Evolutionary conservation across 2,113 vertebrate genomes (phyloP).

Genomic region (Canis aureus): DNA sequence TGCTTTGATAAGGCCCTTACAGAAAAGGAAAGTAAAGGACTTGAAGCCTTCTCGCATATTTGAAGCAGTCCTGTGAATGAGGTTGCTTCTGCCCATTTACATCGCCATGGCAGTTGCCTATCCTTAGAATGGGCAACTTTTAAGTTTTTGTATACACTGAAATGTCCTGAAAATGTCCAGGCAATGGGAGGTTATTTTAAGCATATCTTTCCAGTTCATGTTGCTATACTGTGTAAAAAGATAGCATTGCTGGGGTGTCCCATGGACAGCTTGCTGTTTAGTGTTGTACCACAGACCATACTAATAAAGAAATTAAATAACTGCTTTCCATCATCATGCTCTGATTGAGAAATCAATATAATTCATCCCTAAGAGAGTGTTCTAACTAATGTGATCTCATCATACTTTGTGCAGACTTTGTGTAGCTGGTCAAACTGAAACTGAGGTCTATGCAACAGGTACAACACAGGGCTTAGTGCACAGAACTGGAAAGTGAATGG

Average conservation of each 20-base stretch:
- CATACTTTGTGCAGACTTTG: background rate
- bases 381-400: conserved; percentile 56
- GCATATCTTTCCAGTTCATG: background rate
- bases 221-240: background rate
- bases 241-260: background rate
- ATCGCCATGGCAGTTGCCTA: accelerated
- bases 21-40: background rate
- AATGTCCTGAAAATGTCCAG: background rate
- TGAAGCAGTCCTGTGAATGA: background rate
- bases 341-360: conserved; percentile 58
- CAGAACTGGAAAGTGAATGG: background rate
- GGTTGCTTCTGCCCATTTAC: background rate
- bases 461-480: background rate
- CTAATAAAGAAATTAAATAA: conserved; percentile 60
- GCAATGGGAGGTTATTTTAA: background rate
- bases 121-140: background rate
- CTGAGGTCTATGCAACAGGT: background rate
- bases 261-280: background rate
- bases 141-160: background rate
- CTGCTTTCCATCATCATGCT: conserved; percentile 19
- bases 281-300: accelerated
- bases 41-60: background rate
- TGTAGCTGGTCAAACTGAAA: conserved; percentile 17
- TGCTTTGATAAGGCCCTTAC: background rate
- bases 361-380: conserved; percentile 31